Percentiles rank a stretch among this genome's conserved stretches.
These are phyloP conservation scores for Daktulosphaira vitifoliae DNA, from an alignment of 1,140 invertebrate species.

Conservation along the genomic window DNA sequence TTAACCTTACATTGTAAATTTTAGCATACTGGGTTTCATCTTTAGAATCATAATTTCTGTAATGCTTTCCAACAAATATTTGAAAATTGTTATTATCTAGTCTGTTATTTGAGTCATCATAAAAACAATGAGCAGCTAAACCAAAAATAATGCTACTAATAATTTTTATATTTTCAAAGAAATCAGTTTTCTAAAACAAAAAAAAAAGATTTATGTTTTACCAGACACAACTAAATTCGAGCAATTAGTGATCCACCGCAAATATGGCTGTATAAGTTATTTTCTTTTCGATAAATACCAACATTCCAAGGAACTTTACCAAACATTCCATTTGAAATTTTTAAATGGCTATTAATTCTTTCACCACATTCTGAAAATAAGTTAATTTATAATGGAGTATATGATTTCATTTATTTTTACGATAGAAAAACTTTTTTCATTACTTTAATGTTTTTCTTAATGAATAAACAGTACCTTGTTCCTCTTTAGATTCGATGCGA, in stretches of 20 bases:
- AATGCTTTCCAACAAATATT: not conserved
- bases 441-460: no score
- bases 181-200: no score
- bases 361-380: no score
- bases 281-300: not conserved
- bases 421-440: no score
- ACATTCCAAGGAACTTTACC: conserved; percentile 5
- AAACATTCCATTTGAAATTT: no score
- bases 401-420: no score
- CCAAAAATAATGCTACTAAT: not conserved
- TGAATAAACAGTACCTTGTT: no score
- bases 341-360: no score
- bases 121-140: conserved; percentile 23
- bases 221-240: conserved; percentile 13
- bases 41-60: not conserved
- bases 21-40: not conserved
- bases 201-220: no score
- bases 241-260: not conserved
- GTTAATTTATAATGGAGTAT: no score
- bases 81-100: not conserved
- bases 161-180: no score
- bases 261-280: not conserved
- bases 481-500: no score
- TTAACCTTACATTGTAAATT: not conserved
- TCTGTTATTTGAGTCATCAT: not conserved